Conservation (phyloP, 1,140 invertebrate species). For the Rhizoglyphus robini region DNA sequence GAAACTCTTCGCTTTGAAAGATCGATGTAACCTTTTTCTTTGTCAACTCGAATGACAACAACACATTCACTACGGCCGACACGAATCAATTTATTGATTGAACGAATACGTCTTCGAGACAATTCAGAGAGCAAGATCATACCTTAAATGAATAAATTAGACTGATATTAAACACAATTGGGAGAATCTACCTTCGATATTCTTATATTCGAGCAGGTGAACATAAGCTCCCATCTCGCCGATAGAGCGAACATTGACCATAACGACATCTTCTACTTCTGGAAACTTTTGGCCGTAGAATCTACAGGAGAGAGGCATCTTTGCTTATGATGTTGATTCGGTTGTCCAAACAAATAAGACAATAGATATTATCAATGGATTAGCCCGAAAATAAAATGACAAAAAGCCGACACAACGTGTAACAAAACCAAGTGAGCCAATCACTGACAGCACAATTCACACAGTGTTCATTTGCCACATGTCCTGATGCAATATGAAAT, state of each 20-base stretch:
- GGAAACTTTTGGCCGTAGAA: conserved; percentile 97
- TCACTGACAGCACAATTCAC: not conserved
- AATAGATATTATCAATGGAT: not conserved
- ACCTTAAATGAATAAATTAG: conserved; percentile 23
- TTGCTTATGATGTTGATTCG: not conserved
- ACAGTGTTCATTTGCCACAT: not conserved
- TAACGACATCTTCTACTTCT: conserved; percentile 97
- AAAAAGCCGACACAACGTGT: not conserved
- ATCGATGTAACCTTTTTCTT: conserved; percentile 99
- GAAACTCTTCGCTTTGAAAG: conserved; percentile 96
- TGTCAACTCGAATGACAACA: conserved; percentile 94
- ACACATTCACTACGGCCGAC: conserved; percentile 98
- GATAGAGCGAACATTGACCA: conserved; percentile 96
- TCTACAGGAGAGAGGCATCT: conserved; percentile 60
- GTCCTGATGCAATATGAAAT: too few relatives aligned
- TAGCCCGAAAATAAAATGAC: not conserved
- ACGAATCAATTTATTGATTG: conserved; percentile 97
- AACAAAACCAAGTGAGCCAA: not conserved
- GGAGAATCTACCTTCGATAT: conserved; percentile 90
- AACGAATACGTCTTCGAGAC: conserved; percentile 92
- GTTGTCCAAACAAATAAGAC: not conserved
- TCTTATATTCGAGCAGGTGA: conserved; percentile 93
- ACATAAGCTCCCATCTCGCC: conserved; percentile 99
- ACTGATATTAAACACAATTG: not conserved
- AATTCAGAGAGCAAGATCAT: conserved; percentile 68